phyloP scores from a whole-genome alignment of 2,113 vertebrate genomes.

The Zootoca vivipara region DNA sequence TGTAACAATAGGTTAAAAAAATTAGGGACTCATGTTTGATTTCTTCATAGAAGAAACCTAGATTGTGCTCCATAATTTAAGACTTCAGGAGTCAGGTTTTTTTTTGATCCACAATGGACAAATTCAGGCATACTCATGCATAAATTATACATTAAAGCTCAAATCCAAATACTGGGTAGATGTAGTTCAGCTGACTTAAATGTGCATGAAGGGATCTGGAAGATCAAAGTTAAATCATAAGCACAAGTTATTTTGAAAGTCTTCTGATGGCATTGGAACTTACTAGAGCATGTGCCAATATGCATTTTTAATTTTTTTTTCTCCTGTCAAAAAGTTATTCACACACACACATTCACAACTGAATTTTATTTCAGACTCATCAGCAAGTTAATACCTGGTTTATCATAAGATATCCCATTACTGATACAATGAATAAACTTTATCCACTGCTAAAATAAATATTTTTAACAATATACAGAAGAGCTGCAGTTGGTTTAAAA shows the following conservation, averaged over 20 bases:
- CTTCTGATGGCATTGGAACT: not conserved
- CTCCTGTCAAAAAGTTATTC: not conserved
- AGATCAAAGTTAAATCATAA: not conserved
- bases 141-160: not conserved
- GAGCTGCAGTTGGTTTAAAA: not conserved
- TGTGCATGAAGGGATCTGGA: not conserved
- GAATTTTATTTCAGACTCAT: conserved; percentile 20
- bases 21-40: not conserved
- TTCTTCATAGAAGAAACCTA: not conserved
- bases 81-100: not conserved
- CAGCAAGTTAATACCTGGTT: not conserved
- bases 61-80: not conserved
- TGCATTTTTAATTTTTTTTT: not conserved
- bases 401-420: not conserved
- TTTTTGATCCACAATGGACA: not conserved
- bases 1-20: not conserved
- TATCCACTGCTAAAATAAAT: not conserved
- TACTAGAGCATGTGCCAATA: not conserved
- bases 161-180: not conserved
- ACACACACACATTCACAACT: conserved; percentile 11
- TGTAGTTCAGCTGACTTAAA: not conserved
- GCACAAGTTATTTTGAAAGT: not conserved
- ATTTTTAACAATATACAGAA: rapidly evolving
- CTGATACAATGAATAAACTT: rapidly evolving
- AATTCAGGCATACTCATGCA: not conserved